These are phyloP conservation scores for Helicoverpa zea DNA, from an alignment of 1,140 invertebrate genomes.

Conservation along the genomic window DNA sequence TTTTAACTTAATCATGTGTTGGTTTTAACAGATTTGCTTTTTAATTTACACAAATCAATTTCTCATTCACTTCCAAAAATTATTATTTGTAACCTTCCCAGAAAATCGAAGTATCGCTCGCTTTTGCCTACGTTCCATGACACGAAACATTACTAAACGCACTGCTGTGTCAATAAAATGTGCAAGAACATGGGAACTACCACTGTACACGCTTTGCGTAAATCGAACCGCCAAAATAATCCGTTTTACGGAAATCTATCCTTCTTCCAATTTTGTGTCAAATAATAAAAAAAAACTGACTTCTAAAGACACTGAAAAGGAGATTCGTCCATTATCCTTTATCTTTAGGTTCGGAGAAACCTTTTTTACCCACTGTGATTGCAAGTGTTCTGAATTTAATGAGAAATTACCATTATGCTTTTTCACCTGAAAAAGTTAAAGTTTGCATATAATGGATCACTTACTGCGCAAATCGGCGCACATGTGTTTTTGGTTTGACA, in stretches of 20 bases:
- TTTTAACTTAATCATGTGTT: background rate
- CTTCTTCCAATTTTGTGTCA: background rate
- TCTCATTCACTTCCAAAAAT: constrained; percentile 9
- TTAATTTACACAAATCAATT: background rate
- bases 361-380: no score
- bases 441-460: no score
- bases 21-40: background rate
- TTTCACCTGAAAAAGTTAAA: no score
- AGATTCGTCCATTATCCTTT: no score
- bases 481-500: constrained; percentile 14
- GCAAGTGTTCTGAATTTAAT: no score
- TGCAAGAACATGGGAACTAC: background rate
- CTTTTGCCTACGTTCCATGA: background rate
- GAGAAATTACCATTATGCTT: no score
- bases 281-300: background rate
- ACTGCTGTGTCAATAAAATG: no score
- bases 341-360: no score
- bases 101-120: constrained; percentile 33
- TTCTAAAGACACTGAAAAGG: no score
- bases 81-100: constrained; percentile 15
- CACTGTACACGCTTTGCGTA: background rate
- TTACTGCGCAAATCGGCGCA: no score
- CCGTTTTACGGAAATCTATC: background rate
- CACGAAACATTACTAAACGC: background rate
- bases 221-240: background rate